A percentile compares a stretch with the other conserved stretches of the same genome.
Conservation (phyloP, 2,797 vertebrate species). For the Sebastes itinus region DNA sequence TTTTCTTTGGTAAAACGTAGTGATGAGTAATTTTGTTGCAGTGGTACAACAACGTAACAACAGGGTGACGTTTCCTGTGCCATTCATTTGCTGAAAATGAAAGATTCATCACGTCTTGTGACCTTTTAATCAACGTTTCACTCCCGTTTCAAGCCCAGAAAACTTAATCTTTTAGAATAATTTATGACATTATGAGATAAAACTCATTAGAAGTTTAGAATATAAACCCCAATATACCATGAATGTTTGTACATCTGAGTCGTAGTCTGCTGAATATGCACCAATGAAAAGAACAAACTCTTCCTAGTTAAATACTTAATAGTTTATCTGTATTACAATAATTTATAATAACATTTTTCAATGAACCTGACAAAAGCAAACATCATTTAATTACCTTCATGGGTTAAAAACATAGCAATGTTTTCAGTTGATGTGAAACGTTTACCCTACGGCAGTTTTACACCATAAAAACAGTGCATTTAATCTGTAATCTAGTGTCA, state of each 20-base stretch:
- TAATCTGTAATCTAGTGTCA: conserved; percentile 3
- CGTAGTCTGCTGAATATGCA: not conserved
- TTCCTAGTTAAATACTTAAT: not conserved
- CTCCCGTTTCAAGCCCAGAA: not conserved
- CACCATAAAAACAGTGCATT: not conserved
- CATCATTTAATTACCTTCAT: not conserved
- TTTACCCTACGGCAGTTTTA: not conserved
- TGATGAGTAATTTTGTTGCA: not conserved
- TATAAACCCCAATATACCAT: not conserved
- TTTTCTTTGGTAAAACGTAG: not conserved
- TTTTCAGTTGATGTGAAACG: not conserved
- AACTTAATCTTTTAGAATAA: not conserved
- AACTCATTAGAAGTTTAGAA: not conserved
- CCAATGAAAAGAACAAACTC: not conserved
- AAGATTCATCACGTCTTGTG: not conserved
- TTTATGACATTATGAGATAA: not conserved
- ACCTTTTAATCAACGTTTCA: not conserved
- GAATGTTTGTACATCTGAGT: not conserved
- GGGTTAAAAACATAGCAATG: not conserved
- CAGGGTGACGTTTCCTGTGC: not conserved
- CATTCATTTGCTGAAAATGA: not conserved
- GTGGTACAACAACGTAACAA: not conserved
- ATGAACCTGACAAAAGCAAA: not conserved
- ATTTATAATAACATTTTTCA: not conserved
- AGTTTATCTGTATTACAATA: not conserved